A percentile compares a stretch with the other conserved stretches of the same genome.
Evolutionary conservation across 2,113 vertebrate species (phyloP).

Genomic region (Dolichallabes microphthalmus): DNA sequence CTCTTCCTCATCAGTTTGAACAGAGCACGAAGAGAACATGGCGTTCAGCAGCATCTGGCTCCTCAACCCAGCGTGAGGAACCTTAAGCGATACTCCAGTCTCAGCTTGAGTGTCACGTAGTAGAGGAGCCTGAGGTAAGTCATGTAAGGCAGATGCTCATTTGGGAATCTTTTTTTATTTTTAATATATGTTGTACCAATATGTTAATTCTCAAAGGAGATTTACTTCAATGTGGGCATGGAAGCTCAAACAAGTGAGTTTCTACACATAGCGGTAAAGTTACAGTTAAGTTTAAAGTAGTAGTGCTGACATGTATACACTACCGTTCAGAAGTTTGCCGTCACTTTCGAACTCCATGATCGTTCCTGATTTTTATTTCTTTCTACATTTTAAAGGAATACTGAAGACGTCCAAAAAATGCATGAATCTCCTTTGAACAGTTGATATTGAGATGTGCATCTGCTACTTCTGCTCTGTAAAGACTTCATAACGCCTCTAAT

Average conservation of each 20-base stretch:
- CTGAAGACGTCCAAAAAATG: too few relatives aligned
- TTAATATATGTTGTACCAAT: not conserved
- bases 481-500: too few relatives aligned
- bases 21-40: not conserved
- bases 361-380: too few relatives aligned
- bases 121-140: slow-evolving; percentile 2
- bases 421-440: too few relatives aligned
- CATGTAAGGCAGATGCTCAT: slow-evolving; percentile 2
- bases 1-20: slow-evolving; percentile 24
- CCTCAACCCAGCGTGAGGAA: slow-evolving; percentile 10
- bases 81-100: slow-evolving; percentile 3
- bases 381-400: too few relatives aligned
- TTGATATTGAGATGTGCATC: too few relatives aligned
- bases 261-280: not conserved
- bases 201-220: not conserved
- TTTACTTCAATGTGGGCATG: not conserved
- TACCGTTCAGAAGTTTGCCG: too few relatives aligned
- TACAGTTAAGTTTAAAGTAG: not conserved
- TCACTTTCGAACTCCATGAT: too few relatives aligned
- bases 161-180: not conserved
- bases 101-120: slow-evolving; percentile 15
- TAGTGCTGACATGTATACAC: too few relatives aligned
- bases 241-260: not conserved
- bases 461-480: too few relatives aligned
- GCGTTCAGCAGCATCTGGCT: slow-evolving; percentile 18